Percentiles rank a stretch among this genome's conserved stretches.
phyloP scores from a whole-genome alignment of 2,888 invertebrate genomes.

The Acholoe squamosa region DNA sequence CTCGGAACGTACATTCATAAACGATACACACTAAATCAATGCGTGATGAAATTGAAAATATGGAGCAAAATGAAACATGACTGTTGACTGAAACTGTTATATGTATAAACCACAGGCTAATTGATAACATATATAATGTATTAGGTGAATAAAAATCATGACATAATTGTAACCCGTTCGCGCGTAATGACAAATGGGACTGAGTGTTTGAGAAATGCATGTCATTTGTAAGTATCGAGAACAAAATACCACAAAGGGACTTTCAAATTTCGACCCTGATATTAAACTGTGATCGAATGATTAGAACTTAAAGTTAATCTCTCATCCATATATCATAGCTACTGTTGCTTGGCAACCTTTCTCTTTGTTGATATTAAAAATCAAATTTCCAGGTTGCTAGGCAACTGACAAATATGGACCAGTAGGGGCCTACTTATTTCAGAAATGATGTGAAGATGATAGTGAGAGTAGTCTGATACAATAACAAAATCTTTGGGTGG shows the following conservation, averaged over 20 bases:
- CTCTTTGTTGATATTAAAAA: not conserved
- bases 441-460: not conserved
- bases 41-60: too few relatives aligned
- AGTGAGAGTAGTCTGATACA: not conserved
- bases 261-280: not conserved
- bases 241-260: not conserved
- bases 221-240: not conserved
- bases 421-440: not conserved
- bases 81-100: not conserved
- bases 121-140: too few relatives aligned
- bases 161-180: too few relatives aligned
- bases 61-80: too few relatives aligned
- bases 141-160: too few relatives aligned
- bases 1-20: too few relatives aligned
- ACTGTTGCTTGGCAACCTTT: constrained; percentile 29
- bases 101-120: too few relatives aligned
- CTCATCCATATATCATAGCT: not conserved
- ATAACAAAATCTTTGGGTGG: not conserved
- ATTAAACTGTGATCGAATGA: not conserved
- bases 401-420: constrained; percentile 5
- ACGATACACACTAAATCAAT: too few relatives aligned
- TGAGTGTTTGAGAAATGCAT: not conserved
- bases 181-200: constrained; percentile 5
- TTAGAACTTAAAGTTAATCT: not conserved
- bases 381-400: not conserved